A percentile compares a stretch with the other conserved stretches of the same genome.
phyloP scores from a whole-genome alignment of 1,140 invertebrate species.

The Diplogasteroides magnus region DNA sequence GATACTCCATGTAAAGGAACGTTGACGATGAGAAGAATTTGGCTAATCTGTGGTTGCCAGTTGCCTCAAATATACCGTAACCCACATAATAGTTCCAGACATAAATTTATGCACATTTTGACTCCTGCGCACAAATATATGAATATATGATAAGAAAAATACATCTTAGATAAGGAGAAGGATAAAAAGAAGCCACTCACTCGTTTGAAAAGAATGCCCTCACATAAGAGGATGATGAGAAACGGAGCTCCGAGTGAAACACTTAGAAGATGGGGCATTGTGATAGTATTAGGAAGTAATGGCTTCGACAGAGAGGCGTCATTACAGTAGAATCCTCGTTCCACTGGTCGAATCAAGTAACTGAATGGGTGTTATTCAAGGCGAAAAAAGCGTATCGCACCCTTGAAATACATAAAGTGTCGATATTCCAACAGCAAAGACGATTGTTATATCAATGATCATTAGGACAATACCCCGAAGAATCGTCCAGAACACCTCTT shows the following conservation, averaged over 20 bases:
- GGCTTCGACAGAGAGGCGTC: conserved; percentile 31
- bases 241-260: conserved; percentile 32
- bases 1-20: conserved; percentile 25
- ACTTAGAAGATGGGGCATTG: conserved; percentile 25
- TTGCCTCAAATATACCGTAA: not conserved
- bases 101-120: no score
- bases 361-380: conserved; percentile 9
- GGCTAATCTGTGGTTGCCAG: conserved; percentile 19
- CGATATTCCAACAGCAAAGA: not conserved
- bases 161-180: not conserved
- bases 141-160: no score
- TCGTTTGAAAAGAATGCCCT: conserved; percentile 31
- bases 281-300: conserved; percentile 31
- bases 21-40: conserved; percentile 33
- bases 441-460: not conserved
- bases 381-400: not conserved
- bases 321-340: conserved; percentile 23
- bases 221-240: conserved; percentile 23
- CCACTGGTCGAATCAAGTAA: conserved; percentile 19
- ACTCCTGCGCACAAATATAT: no score
- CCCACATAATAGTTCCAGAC: not conserved
- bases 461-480: not conserved
- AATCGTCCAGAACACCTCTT: not conserved
- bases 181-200: not conserved
- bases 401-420: not conserved